Evolutionary conservation across 2,113 vertebrate species (phyloP), one percentile per base, ranked within the genome.

Genomic region (Gavialis gangeticus): DNA sequence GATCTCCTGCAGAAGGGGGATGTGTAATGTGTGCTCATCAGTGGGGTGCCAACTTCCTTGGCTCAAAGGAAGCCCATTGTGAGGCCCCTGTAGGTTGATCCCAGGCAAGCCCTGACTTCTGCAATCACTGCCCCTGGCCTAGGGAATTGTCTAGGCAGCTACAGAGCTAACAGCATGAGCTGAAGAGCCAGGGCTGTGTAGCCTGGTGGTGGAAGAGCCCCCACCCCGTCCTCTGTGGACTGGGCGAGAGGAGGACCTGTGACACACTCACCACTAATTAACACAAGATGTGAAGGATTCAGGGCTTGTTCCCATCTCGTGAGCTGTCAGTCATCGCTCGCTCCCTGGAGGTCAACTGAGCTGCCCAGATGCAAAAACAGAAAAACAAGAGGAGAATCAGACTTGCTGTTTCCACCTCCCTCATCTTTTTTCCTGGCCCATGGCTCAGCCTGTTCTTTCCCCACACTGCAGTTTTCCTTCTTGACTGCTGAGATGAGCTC

Each of bases 401-500:
- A 25, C 4, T 12, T 55, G 2, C 0, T 75, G 75, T 30, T 25
- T 4, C 58, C 37, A 28, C 25, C 0, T 6, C 54, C 18, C 78
- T 67, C 67, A 83, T 82, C 81, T 87, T 59, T 13, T 57, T 13
- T 89, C n/a, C 79, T 84, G 13, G 66, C 37, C 27, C 77, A 83
- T 91, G 66, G 85, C 63, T 4, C 24, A 57, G 55, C 28, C 25
- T 16, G 58, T 76, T 34, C 76, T 59, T 37, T 7, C 63, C 62
- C 66, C 27, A 60, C 73, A 24, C 1, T 25, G 86, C 82, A 66
- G 0, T 2, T 0, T 66, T 91, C 75, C 25, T 58, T 54, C 27
- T 66, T 63, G 7, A 3, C 54, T 63, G 60, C 93, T 64, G 78
- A 0, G 0, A 22, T 17, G 55, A 37, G 77, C n/a, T 57, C 0